Evolutionary conservation across 1,140 invertebrate genomes (phyloP).

Genomic region (Lasioglossum albipes): DNA sequence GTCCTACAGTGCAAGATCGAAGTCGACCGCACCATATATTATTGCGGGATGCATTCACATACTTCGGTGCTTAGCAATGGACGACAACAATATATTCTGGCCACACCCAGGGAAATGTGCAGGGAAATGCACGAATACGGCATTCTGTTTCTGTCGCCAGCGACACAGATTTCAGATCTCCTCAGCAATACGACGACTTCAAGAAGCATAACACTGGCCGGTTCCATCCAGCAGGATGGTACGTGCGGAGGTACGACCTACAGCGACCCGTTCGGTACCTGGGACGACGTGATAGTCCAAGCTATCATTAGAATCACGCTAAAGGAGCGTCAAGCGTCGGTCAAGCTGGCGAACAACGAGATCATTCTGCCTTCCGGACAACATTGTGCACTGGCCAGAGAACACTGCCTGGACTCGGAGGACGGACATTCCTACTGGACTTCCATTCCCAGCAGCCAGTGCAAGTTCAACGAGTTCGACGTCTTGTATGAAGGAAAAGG

Average conservation of each 20-base stretch:
- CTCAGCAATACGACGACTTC: neutral
- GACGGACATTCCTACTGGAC: conserved; percentile 37
- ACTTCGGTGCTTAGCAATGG: conserved; percentile 29
- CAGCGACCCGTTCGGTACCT: conserved; percentile 32
- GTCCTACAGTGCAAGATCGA: neutral
- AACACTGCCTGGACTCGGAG: conserved; percentile 29
- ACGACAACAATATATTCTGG: neutral
- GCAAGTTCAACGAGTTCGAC: conserved; percentile 34
- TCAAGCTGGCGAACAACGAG: conserved; percentile 1
- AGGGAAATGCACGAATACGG: neutral
- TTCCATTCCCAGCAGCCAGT: conserved; percentile 3
- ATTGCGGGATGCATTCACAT: conserved; percentile 59
- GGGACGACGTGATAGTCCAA: conserved; percentile 27
- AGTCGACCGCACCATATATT: neutral
- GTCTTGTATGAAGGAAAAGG: conserved; percentile 45
- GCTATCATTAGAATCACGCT: conserved; percentile 21
- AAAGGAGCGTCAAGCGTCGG: neutral
- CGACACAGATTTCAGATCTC: neutral
- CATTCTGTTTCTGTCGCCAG: neutral
- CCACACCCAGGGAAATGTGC: neutral
- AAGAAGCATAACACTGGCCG: conserved; percentile 1
- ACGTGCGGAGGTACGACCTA: conserved; percentile 28
- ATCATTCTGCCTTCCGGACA: conserved; percentile 34
- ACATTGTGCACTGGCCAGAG: neutral
- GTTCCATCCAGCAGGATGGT: neutral